Evolutionary conservation across 2,797 vertebrate species (phyloP).

Genomic region (Pantherophis alleghaniensis): DNA sequence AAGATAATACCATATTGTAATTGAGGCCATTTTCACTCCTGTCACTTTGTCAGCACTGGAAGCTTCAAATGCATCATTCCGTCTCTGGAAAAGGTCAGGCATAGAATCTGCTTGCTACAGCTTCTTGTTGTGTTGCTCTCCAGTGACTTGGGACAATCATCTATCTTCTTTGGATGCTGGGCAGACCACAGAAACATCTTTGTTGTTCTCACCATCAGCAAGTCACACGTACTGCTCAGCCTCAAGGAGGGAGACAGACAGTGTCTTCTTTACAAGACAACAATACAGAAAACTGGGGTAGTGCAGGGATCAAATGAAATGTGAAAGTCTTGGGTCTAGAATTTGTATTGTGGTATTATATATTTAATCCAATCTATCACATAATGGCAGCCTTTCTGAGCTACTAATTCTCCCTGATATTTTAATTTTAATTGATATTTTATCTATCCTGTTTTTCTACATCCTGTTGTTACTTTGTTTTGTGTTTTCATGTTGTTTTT

Average conservation of each 20-base stretch:
- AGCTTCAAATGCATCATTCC: slow-evolving; percentile 15
- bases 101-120: background rate
- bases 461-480: background rate
- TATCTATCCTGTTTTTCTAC: background rate
- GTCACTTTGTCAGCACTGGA: slow-evolving; percentile 40
- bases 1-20: slow-evolving; percentile 32
- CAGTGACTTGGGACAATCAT: background rate
- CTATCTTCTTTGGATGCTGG: background rate
- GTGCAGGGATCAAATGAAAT: background rate
- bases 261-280: background rate
- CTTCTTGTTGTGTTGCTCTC: slow-evolving; percentile 6
- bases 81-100: slow-evolving; percentile 41
- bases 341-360: background rate
- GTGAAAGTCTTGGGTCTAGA: background rate
- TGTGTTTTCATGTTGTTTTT: background rate
- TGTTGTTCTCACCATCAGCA: slow-evolving; percentile 18
- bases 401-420: background rate
- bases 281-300: background rate
- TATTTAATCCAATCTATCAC: background rate
- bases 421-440: background rate
- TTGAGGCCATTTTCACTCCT: slow-evolving; percentile 44
- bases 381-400: background rate
- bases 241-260: background rate
- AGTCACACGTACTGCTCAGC: slow-evolving; percentile 8
- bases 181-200: background rate